Percentiles rank a stretch among this genome's conserved stretches.
These are phyloP conservation scores for Didymodactylos carnosus DNA, from an alignment of 2,888 invertebrate genomes.

Conservation along the genomic window DNA sequence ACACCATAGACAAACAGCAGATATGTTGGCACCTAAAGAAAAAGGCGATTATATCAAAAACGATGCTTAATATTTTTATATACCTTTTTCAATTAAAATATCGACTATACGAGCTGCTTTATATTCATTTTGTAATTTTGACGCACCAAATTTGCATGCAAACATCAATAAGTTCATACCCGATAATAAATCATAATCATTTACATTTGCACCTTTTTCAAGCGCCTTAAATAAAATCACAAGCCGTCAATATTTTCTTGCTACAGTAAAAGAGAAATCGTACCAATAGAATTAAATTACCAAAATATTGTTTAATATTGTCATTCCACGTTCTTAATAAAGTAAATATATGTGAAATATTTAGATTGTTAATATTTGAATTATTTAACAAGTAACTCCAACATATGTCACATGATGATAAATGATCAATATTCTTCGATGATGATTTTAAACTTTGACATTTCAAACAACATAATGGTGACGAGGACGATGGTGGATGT, in stretches of 20 bases:
- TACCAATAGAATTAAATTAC: not conserved
- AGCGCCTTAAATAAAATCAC: slow-evolving; percentile 27
- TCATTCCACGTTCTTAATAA: not conserved
- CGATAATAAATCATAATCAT: slow-evolving; percentile 38
- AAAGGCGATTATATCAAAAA: not conserved
- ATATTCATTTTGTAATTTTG: slow-evolving; percentile 33
- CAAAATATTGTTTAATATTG: not conserved
- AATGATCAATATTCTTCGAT: too few species aligned
- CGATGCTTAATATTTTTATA: too few species aligned
- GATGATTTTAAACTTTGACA: too few species aligned
- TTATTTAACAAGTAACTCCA: too few species aligned
- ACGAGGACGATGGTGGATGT: too few species aligned
- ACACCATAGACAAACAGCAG: slow-evolving; percentile 34
- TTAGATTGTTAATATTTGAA: not conserved
- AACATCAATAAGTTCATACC: slow-evolving; percentile 40
- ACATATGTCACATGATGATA: too few species aligned
- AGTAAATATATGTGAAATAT: not conserved
- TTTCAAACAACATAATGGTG: too few species aligned
- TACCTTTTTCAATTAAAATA: not conserved
- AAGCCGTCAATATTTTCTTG: not conserved
- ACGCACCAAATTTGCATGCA: slow-evolving; percentile 38
- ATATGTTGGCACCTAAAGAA: not conserved
- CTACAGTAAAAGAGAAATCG: too few species aligned
- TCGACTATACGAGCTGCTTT: slow-evolving; percentile 18
- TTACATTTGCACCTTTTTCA: slow-evolving; percentile 34